These are phyloP conservation scores for Triplophysa rosa DNA, from an alignment of 2,113 vertebrate species.

Conservation along the genomic window DNA sequence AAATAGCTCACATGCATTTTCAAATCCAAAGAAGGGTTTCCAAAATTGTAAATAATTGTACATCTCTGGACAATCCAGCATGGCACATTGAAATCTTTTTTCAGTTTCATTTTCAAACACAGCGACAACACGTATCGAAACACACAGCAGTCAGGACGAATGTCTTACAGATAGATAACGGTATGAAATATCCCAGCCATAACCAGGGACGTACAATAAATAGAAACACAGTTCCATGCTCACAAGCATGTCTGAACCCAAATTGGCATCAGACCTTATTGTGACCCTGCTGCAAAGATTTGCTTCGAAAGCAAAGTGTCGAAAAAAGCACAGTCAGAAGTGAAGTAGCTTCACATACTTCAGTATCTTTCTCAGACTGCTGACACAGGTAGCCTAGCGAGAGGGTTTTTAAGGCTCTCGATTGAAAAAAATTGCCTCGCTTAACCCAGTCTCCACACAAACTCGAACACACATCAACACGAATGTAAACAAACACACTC, in stretches of 20 bases:
- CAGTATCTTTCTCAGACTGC: constrained; percentile 15
- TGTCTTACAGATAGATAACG: background rate
- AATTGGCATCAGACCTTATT: constrained; percentile 27
- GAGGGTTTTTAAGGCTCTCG: background rate
- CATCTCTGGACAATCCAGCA: constrained; percentile 57
- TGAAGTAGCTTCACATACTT: constrained; percentile 26
- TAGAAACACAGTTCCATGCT: constrained; percentile 7
- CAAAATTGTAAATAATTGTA: constrained; percentile 54
- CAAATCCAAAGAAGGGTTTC: constrained; percentile 56
- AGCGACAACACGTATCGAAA: constrained; percentile 64
- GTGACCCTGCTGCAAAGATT: constrained; percentile 26
- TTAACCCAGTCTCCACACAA: background rate
- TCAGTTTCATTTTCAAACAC: constrained; percentile 51
- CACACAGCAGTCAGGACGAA: constrained; percentile 43
- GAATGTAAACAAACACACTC: background rate
- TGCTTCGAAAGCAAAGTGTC: constrained; percentile 32
- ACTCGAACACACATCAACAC: constrained; percentile 11
- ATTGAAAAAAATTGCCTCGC: background rate
- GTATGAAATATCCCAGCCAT: constrained; percentile 7
- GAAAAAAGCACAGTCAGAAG: constrained; percentile 1
- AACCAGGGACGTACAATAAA: constrained; percentile 27
- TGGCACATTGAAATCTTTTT: constrained; percentile 59
- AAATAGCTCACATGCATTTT: constrained; percentile 75
- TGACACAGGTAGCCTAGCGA: constrained; percentile 22
- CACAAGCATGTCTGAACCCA: background rate